Evolutionary conservation across 2,797 vertebrate genomes (phyloP).

Genomic region (Sebastes paucispinis): DNA sequence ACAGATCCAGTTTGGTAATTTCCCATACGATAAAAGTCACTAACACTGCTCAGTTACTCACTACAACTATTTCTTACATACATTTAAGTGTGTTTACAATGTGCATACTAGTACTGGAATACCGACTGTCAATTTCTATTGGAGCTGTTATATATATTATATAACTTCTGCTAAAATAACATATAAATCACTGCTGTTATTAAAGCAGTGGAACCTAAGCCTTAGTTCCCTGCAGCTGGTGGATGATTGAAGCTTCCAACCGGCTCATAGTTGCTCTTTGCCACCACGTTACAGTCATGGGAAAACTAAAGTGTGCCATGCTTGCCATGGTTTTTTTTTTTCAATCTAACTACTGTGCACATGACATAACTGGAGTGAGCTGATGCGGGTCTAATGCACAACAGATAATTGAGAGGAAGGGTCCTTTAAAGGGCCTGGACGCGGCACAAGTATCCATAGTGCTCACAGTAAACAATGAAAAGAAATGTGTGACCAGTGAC

Average conservation of each 20-base stretch:
- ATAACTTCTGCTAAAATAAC: not conserved
- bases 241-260: too few species aligned
- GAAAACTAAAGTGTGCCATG: constrained; percentile 44
- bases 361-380: constrained; percentile 69
- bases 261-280: not conserved
- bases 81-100: not conserved
- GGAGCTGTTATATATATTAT: not conserved
- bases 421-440: constrained; percentile 50
- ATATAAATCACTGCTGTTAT: too few species aligned
- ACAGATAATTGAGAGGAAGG: constrained; percentile 59
- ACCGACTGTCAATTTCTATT: not conserved
- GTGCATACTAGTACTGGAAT: not conserved
- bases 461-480: constrained; percentile 60
- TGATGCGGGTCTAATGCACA: constrained; percentile 70
- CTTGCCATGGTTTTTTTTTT: constrained; percentile 11
- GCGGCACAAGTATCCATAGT: constrained; percentile 44
- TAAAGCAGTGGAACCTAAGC: not conserved
- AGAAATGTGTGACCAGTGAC: constrained; percentile 57
- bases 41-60: too few species aligned
- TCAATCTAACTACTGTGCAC: constrained; percentile 48
- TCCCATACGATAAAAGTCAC: not conserved
- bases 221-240: not conserved
- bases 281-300: constrained; percentile 26
- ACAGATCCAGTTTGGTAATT: not conserved
- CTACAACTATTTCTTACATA: not conserved